A percentile compares a stretch with the other conserved stretches of the same genome.
Evolutionary conservation across 2,888 invertebrate species (phyloP).

Genomic region (Hydroisotoma schaefferi): DNA sequence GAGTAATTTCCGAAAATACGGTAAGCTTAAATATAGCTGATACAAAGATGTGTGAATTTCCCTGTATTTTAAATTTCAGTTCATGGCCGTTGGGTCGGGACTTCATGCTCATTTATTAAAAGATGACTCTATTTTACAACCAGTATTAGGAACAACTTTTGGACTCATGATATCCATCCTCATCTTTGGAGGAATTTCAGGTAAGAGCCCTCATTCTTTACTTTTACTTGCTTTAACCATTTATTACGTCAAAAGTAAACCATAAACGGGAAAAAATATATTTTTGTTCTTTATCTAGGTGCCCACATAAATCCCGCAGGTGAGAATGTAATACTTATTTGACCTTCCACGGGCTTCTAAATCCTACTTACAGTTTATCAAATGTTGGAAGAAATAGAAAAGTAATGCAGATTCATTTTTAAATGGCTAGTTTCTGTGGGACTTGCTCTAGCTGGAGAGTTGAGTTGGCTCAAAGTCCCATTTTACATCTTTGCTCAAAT

Average conservation of each 20-base stretch:
- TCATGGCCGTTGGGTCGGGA: slow-evolving; percentile 38
- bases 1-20: too few relatives aligned
- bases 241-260: too few relatives aligned
- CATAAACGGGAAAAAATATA: too few relatives aligned
- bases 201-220: slow-evolving; percentile 7
- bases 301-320: slow-evolving; percentile 42
- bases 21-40: too few relatives aligned
- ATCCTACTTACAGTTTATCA: too few relatives aligned
- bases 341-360: too few relatives aligned
- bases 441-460: slow-evolving; percentile 34
- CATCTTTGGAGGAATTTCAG: slow-evolving; percentile 38
- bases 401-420: too few relatives aligned
- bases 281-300: too few relatives aligned
- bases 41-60: not conserved
- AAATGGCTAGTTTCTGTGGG: slow-evolving; percentile 33
- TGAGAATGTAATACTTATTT: too few relatives aligned
- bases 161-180: slow-evolving; percentile 38
- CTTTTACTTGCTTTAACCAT: too few relatives aligned
- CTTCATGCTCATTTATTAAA: not conserved
- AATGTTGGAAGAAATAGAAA: too few relatives aligned
- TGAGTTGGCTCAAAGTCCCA: slow-evolving; percentile 43
- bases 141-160: slow-evolving; percentile 35
- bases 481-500: slow-evolving; percentile 33
- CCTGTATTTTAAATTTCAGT: slow-evolving; percentile 18
- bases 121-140: not conserved